Conservation (phyloP, 1,140 invertebrate genomes). For the Stenopsyche tienmushanensis region DNA sequence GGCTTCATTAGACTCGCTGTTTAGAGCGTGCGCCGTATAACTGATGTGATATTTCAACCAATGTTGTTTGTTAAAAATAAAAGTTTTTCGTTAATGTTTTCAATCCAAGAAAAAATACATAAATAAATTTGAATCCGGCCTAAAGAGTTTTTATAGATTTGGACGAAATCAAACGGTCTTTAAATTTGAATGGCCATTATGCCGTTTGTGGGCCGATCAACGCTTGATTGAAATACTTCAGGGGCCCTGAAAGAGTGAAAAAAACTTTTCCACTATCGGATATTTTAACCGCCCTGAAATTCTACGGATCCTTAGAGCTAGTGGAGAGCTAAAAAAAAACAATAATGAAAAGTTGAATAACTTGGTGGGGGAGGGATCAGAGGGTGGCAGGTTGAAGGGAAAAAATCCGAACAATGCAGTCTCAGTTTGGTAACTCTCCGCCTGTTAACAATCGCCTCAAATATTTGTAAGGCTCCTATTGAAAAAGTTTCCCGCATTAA, state of each 20-base stretch:
- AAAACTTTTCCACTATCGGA: conserved; percentile 12
- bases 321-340: conserved; percentile 9
- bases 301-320: too few relatives aligned
- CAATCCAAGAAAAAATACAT: too few relatives aligned
- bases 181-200: neutral
- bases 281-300: neutral
- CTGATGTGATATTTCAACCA: too few relatives aligned
- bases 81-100: too few relatives aligned
- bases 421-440: conserved; percentile 8
- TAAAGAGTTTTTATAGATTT: too few relatives aligned
- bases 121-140: too few relatives aligned
- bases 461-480: conserved; percentile 25
- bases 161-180: too few relatives aligned
- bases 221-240: neutral
- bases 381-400: neutral
- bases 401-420: conserved; percentile 28
- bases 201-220: neutral
- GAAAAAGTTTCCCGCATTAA: conserved; percentile 21
- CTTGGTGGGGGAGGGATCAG: neutral
- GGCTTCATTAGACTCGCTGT: too few relatives aligned
- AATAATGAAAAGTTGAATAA: conserved; percentile 21
- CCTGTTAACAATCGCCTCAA: conserved; percentile 19
- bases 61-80: too few relatives aligned
- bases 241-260: too few relatives aligned
- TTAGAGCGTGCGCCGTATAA: too few relatives aligned